These are phyloP conservation scores for Spinus olivaceus DNA, from an alignment of 2,797 vertebrate species.

Conservation along the genomic window DNA sequence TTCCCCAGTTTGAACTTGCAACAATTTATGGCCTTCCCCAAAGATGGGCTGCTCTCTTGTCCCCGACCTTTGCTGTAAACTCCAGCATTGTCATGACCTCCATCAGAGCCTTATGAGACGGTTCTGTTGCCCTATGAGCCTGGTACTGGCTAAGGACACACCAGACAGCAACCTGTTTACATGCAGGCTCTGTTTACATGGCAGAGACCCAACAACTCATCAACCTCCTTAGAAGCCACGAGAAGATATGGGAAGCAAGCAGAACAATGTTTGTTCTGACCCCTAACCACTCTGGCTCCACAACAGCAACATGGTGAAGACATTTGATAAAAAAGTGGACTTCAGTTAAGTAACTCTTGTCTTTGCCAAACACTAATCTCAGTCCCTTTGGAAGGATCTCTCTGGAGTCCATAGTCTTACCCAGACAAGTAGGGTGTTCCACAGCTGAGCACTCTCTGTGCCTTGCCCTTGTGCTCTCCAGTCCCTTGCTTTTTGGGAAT, in stretches of 20 bases:
- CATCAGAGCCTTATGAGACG: not conserved
- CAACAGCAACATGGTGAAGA: not conserved
- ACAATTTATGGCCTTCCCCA: not conserved
- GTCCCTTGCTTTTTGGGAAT: not conserved
- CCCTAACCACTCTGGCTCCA: not conserved
- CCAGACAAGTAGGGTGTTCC: rapidly evolving
- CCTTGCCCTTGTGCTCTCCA: not conserved
- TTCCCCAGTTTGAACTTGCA: not conserved
- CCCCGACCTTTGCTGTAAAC: conserved; percentile 19
- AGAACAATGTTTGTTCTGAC: not conserved
- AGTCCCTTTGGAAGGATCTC: not conserved
- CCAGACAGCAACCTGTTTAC: conserved; percentile 5
- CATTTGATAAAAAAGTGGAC: not conserved
- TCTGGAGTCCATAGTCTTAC: not conserved
- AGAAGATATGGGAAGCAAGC: not conserved
- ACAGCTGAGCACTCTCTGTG: not conserved
- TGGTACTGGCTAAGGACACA: not conserved
- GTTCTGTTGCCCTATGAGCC: not conserved
- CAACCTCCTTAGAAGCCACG: not conserved
- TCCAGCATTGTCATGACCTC: not conserved
- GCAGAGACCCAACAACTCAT: conserved; percentile 11
- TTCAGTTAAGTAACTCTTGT: not conserved
- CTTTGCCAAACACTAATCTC: not conserved
- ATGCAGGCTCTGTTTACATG: not conserved
- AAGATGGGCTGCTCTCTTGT: not conserved